Evolutionary conservation across 2,888 invertebrate species (phyloP).

Genomic region (Chirona hameri): DNA sequence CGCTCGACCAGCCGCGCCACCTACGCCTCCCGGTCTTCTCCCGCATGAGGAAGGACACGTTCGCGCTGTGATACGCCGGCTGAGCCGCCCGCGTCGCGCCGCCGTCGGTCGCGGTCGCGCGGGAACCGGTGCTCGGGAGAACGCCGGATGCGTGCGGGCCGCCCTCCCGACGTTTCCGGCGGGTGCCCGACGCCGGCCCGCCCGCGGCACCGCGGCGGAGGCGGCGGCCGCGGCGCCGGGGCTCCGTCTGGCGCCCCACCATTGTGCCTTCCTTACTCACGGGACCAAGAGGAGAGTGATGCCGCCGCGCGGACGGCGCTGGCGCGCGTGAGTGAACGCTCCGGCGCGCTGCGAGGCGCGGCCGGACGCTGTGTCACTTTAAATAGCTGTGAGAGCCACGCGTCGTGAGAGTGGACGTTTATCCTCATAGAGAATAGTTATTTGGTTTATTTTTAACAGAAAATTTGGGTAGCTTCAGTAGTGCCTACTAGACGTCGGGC

Average conservation of each 20-base stretch:
- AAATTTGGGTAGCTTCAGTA: slow-evolving; percentile 28
- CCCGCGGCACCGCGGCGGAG: neutral
- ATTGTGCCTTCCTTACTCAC: slow-evolving; percentile 28
- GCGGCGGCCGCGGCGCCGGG: neutral
- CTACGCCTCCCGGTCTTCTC: slow-evolving; percentile 26
- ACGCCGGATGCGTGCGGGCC: neutral
- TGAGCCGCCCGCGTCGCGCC: neutral
- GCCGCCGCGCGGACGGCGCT: neutral
- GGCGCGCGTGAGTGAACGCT: neutral
- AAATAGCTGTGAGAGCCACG: slow-evolving; percentile 2
- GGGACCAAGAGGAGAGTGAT: neutral
- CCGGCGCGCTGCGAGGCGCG: neutral
- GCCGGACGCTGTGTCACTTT: neutral
- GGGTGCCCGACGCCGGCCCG: neutral
- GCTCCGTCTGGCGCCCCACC: neutral
- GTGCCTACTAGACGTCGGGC: slow-evolving; percentile 9
- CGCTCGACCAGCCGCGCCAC: slow-evolving; percentile 13
- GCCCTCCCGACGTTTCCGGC: neutral
- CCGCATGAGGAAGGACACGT: neutral
- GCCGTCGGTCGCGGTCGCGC: neutral
- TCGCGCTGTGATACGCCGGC: slow-evolving; percentile 6
- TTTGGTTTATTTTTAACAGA: slow-evolving; percentile 28
- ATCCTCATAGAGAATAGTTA: slow-evolving; percentile 28
- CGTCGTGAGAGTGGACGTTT: neutral
- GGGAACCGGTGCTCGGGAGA: neutral